Conservation (phyloP, 2,797 vertebrate genomes). For the Bucorvus abyssinicus region DNA sequence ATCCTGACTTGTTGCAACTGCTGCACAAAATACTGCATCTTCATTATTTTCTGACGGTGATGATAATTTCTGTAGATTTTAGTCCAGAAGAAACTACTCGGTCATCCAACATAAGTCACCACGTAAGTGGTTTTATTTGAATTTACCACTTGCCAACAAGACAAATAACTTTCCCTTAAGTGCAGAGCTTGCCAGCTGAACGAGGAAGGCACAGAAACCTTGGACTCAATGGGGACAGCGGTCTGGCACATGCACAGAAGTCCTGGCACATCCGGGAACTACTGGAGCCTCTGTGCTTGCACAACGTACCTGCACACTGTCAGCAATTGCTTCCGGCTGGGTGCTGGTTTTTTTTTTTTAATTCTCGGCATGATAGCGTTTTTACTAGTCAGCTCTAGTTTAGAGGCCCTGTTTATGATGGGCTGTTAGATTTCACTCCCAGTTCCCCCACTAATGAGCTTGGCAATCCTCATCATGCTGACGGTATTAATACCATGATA, state of each 20-base stretch:
- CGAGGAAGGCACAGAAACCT: rapidly evolving
- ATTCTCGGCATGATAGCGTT: not conserved
- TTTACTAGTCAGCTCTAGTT: not conserved
- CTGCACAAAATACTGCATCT: not conserved
- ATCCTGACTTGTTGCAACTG: not conserved
- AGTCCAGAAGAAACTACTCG: not conserved
- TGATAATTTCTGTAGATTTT: not conserved
- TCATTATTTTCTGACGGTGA: not conserved
- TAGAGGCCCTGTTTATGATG: not conserved
- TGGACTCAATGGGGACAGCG: rapidly evolving
- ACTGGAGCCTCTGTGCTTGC: rapidly evolving
- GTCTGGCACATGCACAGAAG: not conserved
- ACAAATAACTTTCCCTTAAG: not conserved
- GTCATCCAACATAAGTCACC: not conserved
- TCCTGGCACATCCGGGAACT: not conserved
- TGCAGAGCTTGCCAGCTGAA: not conserved
- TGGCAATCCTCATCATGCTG: not conserved
- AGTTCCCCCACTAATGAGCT: not conserved
- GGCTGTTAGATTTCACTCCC: not conserved
- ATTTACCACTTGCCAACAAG: not conserved
- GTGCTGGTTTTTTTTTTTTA: not conserved
- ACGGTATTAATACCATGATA: rapidly evolving
- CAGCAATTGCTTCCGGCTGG: not conserved
- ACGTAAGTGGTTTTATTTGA: not conserved
- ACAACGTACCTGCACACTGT: not conserved